A percentile compares a stretch with the other conserved stretches of the same genome.
phyloP scores from a whole-genome alignment of 2,113 vertebrate species.

The Pycnonotus jocosus region DNA sequence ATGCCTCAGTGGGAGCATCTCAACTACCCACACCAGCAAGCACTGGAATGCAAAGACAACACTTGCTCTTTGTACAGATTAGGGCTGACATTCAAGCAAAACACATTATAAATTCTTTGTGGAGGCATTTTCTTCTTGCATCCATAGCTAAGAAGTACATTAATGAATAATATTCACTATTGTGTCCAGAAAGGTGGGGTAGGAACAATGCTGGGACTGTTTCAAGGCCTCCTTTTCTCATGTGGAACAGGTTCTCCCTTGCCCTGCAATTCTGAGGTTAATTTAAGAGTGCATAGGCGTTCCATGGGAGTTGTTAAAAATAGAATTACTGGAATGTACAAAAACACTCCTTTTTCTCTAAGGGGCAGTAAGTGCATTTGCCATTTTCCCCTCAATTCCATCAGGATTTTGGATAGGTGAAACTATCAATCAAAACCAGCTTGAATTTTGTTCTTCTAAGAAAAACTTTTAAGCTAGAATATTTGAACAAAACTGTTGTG shows the following conservation, averaged over 20 bases:
- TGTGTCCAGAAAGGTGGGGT: constrained; percentile 37
- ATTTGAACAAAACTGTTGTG: neutral
- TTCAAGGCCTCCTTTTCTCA: neutral
- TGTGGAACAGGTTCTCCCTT: neutral
- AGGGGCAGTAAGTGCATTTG: neutral
- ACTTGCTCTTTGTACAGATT: constrained; percentile 39
- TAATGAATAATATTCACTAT: neutral
- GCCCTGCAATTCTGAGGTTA: neutral
- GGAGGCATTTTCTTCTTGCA: constrained; percentile 50
- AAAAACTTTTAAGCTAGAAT: neutral
- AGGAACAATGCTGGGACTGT: constrained; percentile 6
- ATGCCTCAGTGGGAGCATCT: neutral
- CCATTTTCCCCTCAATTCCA: neutral
- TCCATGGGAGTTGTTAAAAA: neutral
- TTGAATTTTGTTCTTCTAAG: neutral
- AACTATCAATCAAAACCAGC: neutral
- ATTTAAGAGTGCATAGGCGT: neutral
- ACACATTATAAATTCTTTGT: constrained; percentile 48
- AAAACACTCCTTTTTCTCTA: neutral
- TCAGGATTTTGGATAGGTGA: neutral
- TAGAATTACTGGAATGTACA: neutral
- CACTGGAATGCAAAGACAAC: constrained; percentile 42
- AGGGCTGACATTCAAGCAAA: constrained; percentile 56
- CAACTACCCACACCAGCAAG: constrained; percentile 38
- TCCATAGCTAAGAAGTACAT: neutral